Evolutionary conservation across 2,888 invertebrate species (phyloP).

Genomic region (Bunonema sp.): DNA sequence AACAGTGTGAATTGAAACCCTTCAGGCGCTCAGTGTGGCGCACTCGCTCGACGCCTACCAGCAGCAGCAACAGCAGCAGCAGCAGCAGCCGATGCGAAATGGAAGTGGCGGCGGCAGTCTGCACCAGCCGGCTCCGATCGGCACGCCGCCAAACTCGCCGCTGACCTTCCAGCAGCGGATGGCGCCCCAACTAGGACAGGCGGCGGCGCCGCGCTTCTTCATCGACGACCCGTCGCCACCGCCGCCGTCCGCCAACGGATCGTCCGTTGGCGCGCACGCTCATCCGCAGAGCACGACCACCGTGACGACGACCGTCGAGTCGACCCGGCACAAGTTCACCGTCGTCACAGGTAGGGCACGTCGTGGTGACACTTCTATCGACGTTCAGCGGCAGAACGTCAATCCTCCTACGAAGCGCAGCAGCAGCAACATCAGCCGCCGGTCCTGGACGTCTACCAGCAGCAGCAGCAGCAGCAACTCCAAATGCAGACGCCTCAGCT

Average conservation of each 20-base stretch:
- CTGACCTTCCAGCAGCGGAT: no score
- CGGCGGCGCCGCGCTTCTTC: no score
- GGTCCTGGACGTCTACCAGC: not conserved
- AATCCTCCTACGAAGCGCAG: conserved; percentile 7
- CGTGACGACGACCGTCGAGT: conserved; percentile 21
- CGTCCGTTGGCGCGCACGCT: no score
- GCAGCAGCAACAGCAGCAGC: not conserved
- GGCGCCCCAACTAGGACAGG: no score
- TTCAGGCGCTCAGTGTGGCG: no score
- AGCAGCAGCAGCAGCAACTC: conserved; percentile 4
- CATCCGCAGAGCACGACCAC: no score
- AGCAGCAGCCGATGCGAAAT: not conserved
- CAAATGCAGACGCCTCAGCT: conserved; percentile 1
- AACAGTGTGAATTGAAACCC: no score
- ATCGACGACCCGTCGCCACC: conserved; percentile 9
- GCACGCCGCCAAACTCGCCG: no score
- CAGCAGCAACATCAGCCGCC: conserved; percentile 1
- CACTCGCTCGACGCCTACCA: not conserved
- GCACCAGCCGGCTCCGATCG: no score
- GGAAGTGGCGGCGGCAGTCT: no score
- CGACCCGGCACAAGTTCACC: conserved; percentile 25
- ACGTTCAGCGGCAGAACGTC: not conserved
- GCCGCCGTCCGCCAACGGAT: conserved; percentile 10
- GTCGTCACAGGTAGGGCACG: conserved; percentile 12
- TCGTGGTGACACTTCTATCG: not conserved